Evolutionary conservation across 2,797 vertebrate genomes (phyloP), one percentile per base, ranked within the genome.

Genomic region (Tachyglossus aculeatus): DNA sequence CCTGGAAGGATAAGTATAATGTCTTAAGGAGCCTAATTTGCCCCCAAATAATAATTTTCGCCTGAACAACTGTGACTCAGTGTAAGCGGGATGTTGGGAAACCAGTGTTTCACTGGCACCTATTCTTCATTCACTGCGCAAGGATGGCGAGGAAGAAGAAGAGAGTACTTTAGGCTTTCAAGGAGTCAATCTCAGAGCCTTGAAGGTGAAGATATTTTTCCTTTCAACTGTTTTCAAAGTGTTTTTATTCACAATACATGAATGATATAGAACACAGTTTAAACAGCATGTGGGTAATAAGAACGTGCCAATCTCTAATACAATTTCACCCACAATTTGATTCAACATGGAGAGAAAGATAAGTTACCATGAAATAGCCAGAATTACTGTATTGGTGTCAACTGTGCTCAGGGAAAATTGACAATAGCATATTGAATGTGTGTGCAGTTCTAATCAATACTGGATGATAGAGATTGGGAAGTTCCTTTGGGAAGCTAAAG

Each of bases 301-400:
- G 56, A 67, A 44, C 59, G 39, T 56, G 71, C 74, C 55, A 66
- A 51, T 55, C 62, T 72, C 50, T 72, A 69, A 25, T 38, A 50
- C 29, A 74, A 51, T 74, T 71, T 77, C 54, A 62, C 62, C 80
- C 41, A 52, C 47, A 72, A 70, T 70, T 81, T 60, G 68, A 71
- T 60, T 75, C 5, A 15, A 29, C 13, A 57, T 72, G 51, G 38
- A 1, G 9, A 70, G 64, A 70, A 71, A 76, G 77, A 78, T 43
- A 72, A 47, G 55, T 67, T 79, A 21, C 64, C 82, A 65, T 36
- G 62, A 74, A 65, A 44, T 27, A 22, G 54, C 57, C 54, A 57
- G 57, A 70, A 67, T 22, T 55, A 32, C 16, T 44, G 27, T 16
- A 10, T 4, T 9, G 41, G 12, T 24, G 51, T 51, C 36, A 62